phyloP scores from a whole-genome alignment of 2,888 invertebrate species.

The Chorisops tibialis region DNA sequence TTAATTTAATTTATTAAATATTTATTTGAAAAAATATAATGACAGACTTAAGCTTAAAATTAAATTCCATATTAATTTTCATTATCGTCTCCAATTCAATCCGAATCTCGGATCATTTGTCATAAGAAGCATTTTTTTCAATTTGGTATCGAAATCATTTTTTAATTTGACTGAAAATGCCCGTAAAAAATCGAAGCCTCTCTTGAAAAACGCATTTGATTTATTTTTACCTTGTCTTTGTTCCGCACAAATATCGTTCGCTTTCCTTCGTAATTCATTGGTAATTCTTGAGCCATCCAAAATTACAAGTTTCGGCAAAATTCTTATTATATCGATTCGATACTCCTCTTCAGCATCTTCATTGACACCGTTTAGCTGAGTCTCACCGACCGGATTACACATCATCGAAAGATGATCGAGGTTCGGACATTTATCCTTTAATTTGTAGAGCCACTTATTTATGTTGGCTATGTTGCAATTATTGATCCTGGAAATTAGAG shows the following conservation, averaged over 20 bases:
- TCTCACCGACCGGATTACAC: not conserved
- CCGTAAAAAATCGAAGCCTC: too few relatives aligned
- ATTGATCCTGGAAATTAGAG: slow-evolving; percentile 1
- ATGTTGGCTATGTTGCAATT: slow-evolving; percentile 7
- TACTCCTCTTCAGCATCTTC: not conserved
- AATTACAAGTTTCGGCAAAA: not conserved
- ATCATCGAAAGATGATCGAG: slow-evolving; percentile 16
- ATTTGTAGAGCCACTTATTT: not conserved
- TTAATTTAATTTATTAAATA: too few relatives aligned
- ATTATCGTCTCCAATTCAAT: too few relatives aligned
- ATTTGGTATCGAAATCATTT: too few relatives aligned
- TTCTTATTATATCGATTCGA: not conserved
- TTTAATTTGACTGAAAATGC: too few relatives aligned
- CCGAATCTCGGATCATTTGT: too few relatives aligned
- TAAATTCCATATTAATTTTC: too few relatives aligned
- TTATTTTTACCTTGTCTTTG: too few relatives aligned
- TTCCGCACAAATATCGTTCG: not conserved
- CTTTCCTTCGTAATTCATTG: not conserved
- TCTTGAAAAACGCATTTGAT: too few relatives aligned
- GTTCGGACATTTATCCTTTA: slow-evolving; percentile 5
- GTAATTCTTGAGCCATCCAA: slow-evolving; percentile 1
- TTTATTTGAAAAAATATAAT: too few relatives aligned
- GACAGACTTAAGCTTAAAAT: too few relatives aligned
- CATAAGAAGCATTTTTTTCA: too few relatives aligned
- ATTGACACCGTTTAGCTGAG: not conserved